Evolutionary conservation across 2,113 vertebrate genomes (phyloP), one percentile per base, ranked within the genome.

Genomic region (Centropus bengalensis): DNA sequence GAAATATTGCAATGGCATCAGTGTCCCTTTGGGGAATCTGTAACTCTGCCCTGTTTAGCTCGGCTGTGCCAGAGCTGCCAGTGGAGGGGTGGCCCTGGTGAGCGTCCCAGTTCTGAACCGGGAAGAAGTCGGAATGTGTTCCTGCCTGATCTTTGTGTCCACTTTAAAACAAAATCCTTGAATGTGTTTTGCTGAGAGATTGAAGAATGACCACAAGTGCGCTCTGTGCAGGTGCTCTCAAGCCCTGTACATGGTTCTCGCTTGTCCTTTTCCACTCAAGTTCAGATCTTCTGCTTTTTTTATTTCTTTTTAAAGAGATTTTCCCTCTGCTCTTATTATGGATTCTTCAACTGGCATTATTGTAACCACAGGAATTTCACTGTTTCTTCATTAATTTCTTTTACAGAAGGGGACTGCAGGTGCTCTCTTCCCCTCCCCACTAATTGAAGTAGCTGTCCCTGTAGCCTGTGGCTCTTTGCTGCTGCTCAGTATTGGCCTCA

Each of bases 401-500:
- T 96, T 98, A 67, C 98, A 99, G 99, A 99, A 98, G 93, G 97
- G 96, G 95, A 90, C 93, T 94, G 77, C 97, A 6, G 86, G 94
- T 78, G 96, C 95, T 15, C 94, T 96, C 75, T 97, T 97, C 94
- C 97, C 97, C 2, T 96, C 99, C 86, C 99, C 99, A 26, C 97
- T 99, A 98, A 97, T 99, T 88, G 98, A 98, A 91, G 98, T 99
- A 91, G 98, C 98, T 32, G 98, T 99, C 77, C 99, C 99, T 2
- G 98, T 99, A 22, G 98, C 97, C 96, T 99, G 98, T 36, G 98
- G 99, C 82, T 98, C 98, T 75, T 96, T 98, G 51, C 96, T 99
- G 58, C 97, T 99, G 6, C 98, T 98, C 85, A 97, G 98, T 82
- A 96, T 99, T 63, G 98, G 97, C 8, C 97, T 99, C 79, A 98